A percentile compares a stretch with the other conserved stretches of the same genome.
These are phyloP conservation scores for Sussaba pulchella DNA, from an alignment of 2,888 invertebrate genomes.

Conservation along the genomic window DNA sequence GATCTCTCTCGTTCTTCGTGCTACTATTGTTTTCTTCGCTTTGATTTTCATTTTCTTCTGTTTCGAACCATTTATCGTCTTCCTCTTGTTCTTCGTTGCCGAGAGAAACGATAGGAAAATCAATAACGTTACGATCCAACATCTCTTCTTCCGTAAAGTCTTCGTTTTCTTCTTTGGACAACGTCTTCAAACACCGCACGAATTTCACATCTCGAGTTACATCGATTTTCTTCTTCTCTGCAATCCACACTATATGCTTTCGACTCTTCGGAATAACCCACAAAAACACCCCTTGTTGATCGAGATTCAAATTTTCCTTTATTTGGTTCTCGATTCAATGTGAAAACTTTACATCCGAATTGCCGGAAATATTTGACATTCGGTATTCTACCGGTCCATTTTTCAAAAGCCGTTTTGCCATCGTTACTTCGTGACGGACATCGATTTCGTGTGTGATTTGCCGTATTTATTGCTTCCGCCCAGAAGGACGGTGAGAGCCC, in stretches of 20 bases:
- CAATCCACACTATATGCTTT: constrained; percentile 65
- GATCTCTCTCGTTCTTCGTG: background rate
- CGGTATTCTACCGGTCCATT: constrained; percentile 62
- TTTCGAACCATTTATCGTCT: background rate
- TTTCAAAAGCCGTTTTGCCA: constrained; percentile 68
- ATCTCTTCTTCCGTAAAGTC: background rate
- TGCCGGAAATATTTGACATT: constrained; percentile 63
- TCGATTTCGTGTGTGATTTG: constrained; percentile 74
- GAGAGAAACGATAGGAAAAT: background rate
- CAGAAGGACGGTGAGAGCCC: constrained; percentile 72
- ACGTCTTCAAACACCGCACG: background rate
- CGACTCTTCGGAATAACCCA: constrained; percentile 63
- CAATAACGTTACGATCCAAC: background rate
- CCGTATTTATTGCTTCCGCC: constrained; percentile 74
- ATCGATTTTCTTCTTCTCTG: constrained; percentile 30
- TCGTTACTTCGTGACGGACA: constrained; percentile 62
- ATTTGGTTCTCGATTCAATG: constrained; percentile 37
- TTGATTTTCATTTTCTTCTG: background rate
- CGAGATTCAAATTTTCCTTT: constrained; percentile 64
- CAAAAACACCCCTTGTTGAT: constrained; percentile 55
- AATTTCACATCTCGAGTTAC: constrained; percentile 63
- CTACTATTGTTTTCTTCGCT: background rate
- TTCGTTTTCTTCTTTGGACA: background rate
- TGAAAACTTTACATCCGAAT: constrained; percentile 68
- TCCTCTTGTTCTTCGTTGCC: background rate